These are phyloP conservation scores for Danaus chrysippus DNA, from an alignment of 2,888 invertebrate species.

Conservation along the genomic window DNA sequence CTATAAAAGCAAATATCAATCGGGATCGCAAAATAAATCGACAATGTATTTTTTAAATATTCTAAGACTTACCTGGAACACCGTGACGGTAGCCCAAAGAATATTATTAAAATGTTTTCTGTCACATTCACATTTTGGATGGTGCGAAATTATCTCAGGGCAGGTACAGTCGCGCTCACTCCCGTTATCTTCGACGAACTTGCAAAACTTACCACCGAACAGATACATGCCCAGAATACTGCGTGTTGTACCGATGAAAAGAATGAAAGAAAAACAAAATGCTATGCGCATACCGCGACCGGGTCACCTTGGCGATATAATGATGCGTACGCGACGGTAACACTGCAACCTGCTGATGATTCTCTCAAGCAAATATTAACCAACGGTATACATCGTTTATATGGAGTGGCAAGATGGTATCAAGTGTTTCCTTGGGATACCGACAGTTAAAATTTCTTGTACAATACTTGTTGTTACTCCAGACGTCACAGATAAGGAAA, in stretches of 20 bases:
- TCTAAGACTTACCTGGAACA: slow-evolving; percentile 92
- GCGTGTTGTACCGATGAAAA: slow-evolving; percentile 50
- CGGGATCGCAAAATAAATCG: slow-evolving; percentile 73
- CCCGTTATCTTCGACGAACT: slow-evolving; percentile 92
- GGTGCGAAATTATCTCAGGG: slow-evolving; percentile 92
- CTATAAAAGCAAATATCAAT: slow-evolving; percentile 58
- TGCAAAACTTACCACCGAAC: slow-evolving; percentile 99
- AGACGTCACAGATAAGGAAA: slow-evolving; percentile 40
- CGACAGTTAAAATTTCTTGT: slow-evolving; percentile 16
- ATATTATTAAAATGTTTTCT: slow-evolving; percentile 99
- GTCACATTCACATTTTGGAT: slow-evolving; percentile 96
- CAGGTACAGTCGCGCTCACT: slow-evolving; percentile 94
- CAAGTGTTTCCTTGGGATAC: slow-evolving; percentile 4
- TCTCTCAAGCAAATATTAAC: slow-evolving; percentile 25
- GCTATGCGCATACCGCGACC: slow-evolving; percentile 75
- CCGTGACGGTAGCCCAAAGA: slow-evolving; percentile 98
- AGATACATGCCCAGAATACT: slow-evolving; percentile 99
- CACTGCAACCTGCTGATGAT: slow-evolving; percentile 54
- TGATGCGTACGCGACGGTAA: slow-evolving; percentile 63
- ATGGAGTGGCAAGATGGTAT: not conserved
- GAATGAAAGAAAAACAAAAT: slow-evolving; percentile 77
- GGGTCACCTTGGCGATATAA: slow-evolving; percentile 58
- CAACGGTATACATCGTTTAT: slow-evolving; percentile 19
- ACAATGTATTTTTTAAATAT: slow-evolving; percentile 61
- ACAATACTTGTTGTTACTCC: slow-evolving; percentile 6